Conservation (phyloP, 2,113 vertebrate genomes). For the Dicerorhinus sumatrensis region DNA sequence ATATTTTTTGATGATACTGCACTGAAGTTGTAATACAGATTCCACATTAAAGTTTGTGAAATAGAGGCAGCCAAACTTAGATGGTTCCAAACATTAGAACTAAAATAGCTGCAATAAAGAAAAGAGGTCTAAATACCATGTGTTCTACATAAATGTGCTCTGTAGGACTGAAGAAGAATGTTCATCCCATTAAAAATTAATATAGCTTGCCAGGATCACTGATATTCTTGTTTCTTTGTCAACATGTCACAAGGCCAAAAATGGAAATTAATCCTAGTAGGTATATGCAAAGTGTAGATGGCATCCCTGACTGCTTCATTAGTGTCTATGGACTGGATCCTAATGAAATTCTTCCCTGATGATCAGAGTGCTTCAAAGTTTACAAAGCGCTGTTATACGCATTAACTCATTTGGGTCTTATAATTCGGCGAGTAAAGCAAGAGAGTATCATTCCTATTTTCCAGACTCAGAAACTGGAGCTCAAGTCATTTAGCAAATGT, state of each 20-base stretch:
- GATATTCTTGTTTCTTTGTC: not conserved
- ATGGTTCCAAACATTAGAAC: not conserved
- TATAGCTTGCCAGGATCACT: not conserved
- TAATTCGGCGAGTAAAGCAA: not conserved
- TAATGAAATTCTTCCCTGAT: not conserved
- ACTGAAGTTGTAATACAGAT: not conserved
- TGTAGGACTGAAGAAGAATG: not conserved
- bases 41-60: not conserved
- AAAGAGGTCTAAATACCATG: not conserved
- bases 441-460: not conserved
- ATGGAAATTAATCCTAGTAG: not conserved
- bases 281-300: not conserved
- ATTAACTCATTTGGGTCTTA: not conserved
- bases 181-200: not conserved
- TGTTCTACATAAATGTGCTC: not conserved
- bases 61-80: not conserved
- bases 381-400: not conserved
- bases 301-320: not conserved
- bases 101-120: not conserved
- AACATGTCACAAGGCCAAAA: not conserved
- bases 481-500: not conserved
- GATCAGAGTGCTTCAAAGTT: not conserved
- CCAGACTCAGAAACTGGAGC: not conserved
- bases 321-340: not conserved
- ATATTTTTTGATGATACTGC: not conserved